Evolutionary conservation across 2,888 invertebrate genomes (phyloP), one percentile per base, ranked within the genome.

Genomic region (Drosophila austrosaltans): DNA sequence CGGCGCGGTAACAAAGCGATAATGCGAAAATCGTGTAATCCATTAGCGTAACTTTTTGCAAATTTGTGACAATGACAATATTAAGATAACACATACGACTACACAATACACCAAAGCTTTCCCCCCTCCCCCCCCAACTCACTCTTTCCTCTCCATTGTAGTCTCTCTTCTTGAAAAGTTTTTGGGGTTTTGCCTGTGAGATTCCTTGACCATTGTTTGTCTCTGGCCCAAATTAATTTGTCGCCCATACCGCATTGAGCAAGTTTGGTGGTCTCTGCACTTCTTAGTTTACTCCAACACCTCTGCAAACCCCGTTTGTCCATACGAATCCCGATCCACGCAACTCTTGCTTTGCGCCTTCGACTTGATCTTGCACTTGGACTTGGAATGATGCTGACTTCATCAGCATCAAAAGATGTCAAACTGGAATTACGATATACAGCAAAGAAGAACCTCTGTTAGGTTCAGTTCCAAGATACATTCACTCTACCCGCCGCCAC

Each of bases 61-160:
- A 91, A 91, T 91, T 90, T 92, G 92, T 92, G 92, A 92, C 92
- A 92, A 92, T 92, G 92, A 92, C 92, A 92, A 92, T 92, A 91
- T 92, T 91, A 91, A 91, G 92, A 92, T 92, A 91, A 91, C 91
- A 91, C 81, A 63, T 53, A 69, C 70, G 36, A 70, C 65, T 53
- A 39, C 36, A n/a, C 65, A 66, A 67, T 58, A 56, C 74, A 68
- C 69, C 59, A 72, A 59, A 68, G 66, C 42, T 10, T 40, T n/a
- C 8, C 25, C n/a, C 28, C 30, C 30, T 39, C 22, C 3, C 20
- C 20, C 16, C 1, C 36, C 20, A 10, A 32, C 36, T 22, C 57
- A 16, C 12, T 8, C 69, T 59, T 66, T 68, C 53, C 36, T 22
- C 57, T 12, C 12, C 6, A 66, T 59, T 66, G 66, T 53, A 56